These are phyloP conservation scores for Orthosia gothica DNA, from an alignment of 2,888 invertebrate species.

Conservation along the genomic window DNA sequence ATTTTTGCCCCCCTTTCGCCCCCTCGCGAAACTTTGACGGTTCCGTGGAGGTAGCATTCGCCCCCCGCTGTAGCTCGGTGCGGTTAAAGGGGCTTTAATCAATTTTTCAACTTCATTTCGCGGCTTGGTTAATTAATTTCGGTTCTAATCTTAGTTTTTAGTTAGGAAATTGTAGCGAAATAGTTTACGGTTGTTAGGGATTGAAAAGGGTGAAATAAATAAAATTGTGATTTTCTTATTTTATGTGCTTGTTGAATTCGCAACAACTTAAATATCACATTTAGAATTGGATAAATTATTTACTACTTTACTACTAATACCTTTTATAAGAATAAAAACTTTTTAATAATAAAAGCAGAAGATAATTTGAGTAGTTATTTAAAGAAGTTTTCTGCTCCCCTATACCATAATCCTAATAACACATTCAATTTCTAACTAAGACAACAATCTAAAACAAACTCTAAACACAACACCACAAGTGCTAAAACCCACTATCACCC, in stretches of 20 bases:
- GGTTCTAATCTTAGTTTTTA: conserved; percentile 67
- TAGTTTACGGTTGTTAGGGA: conserved; percentile 10
- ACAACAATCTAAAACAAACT: conserved; percentile 40
- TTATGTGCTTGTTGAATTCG: too few relatives aligned
- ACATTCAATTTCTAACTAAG: background rate
- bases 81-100: conserved; percentile 84
- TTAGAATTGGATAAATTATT: too few relatives aligned
- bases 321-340: too few relatives aligned
- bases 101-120: conserved; percentile 87
- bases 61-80: conserved; percentile 73
- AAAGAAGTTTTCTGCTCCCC: background rate
- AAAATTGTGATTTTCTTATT: too few relatives aligned
- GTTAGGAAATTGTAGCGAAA: conserved; percentile 39
- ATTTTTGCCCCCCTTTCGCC: conserved; percentile 77
- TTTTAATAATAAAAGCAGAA: background rate
- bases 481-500: conserved; percentile 1
- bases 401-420: background rate
- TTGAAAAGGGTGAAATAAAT: background rate
- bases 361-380: background rate
- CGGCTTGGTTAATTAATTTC: conserved; percentile 78
- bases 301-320: too few relatives aligned
- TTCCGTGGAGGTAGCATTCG: conserved; percentile 79
- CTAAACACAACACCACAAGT: conserved; percentile 10
- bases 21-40: conserved; percentile 80
- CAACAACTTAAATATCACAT: too few relatives aligned